Percentiles rank a stretch among this genome's conserved stretches.
These are phyloP conservation scores for Coecobrya sp. DNA, from an alignment of 2,888 invertebrate species.

Conservation along the genomic window DNA sequence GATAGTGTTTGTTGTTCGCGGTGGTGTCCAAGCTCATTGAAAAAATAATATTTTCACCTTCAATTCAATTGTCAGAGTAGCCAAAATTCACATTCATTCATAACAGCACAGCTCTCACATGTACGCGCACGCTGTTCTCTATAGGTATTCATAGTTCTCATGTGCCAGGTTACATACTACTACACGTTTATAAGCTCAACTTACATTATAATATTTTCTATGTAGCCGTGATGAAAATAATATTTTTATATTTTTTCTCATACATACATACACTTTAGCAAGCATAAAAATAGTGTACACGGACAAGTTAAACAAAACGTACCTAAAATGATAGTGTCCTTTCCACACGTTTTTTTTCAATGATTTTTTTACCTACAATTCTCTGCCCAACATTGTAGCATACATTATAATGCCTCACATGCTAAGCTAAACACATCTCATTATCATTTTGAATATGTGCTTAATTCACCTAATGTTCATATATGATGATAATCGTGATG, in stretches of 20 bases:
- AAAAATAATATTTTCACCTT: constrained; percentile 1
- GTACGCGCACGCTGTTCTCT: background rate
- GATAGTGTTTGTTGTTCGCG: background rate
- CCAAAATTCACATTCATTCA: constrained; percentile 7
- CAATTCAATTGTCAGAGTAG: background rate
- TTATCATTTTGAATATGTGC: constrained; percentile 2
- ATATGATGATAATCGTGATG: background rate
- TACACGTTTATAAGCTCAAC: too few species aligned
- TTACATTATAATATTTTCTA: too few species aligned
- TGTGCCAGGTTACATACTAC: too few species aligned
- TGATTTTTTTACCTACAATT: constrained; percentile 9
- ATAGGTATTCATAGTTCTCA: too few species aligned
- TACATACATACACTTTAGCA: too few species aligned
- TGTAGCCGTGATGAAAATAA: too few species aligned
- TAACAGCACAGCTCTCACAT: background rate
- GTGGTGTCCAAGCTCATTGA: background rate
- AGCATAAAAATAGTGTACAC: too few species aligned
- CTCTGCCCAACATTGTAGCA: background rate
- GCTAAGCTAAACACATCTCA: background rate
- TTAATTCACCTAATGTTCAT: background rate
- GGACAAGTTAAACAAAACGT: too few species aligned
- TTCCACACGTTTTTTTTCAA: constrained; percentile 11
- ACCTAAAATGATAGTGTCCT: background rate
- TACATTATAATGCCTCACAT: background rate
- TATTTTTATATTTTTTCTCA: too few species aligned